Evolutionary conservation across 2,797 vertebrate species (phyloP).

Genomic region (Orestias chungarensis): DNA sequence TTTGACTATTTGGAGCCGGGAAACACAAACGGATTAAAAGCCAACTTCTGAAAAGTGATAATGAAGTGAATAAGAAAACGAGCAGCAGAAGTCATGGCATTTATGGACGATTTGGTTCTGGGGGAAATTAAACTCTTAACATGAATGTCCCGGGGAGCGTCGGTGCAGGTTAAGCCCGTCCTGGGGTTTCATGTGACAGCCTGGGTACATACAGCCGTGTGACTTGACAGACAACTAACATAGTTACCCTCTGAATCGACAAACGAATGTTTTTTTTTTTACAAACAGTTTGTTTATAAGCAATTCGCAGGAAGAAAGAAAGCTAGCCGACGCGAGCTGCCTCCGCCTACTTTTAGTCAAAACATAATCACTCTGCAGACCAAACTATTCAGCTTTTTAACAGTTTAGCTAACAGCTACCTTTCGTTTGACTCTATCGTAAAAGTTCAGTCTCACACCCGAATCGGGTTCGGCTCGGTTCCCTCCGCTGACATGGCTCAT

Average conservation of each 20-base stretch:
- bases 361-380: slow-evolving; percentile 30
- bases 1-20: background rate
- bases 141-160: slow-evolving; percentile 8
- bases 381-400: slow-evolving; percentile 6
- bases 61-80: slow-evolving; percentile 18
- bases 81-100: background rate
- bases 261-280: background rate
- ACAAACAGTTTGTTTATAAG: background rate
- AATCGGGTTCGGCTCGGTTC: background rate
- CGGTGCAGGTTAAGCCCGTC: slow-evolving; percentile 20
- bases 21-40: background rate
- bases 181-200: slow-evolving; percentile 34
- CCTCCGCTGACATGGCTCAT: slow-evolving; percentile 17
- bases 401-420: background rate
- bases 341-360: slow-evolving; percentile 58
- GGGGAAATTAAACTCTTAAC: slow-evolving; percentile 40
- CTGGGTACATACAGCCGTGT: background rate
- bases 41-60: background rate
- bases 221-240: background rate
- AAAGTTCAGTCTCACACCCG: background rate
- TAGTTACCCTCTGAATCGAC: background rate
- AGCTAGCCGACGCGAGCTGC: slow-evolving; percentile 11
- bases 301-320: slow-evolving; percentile 13
- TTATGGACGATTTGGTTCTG: background rate
- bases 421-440: background rate